A percentile compares a stretch with the other conserved stretches of the same genome.
Conservation (phyloP, 2,888 invertebrate species). For the Netelia fuscicornis region DNA sequence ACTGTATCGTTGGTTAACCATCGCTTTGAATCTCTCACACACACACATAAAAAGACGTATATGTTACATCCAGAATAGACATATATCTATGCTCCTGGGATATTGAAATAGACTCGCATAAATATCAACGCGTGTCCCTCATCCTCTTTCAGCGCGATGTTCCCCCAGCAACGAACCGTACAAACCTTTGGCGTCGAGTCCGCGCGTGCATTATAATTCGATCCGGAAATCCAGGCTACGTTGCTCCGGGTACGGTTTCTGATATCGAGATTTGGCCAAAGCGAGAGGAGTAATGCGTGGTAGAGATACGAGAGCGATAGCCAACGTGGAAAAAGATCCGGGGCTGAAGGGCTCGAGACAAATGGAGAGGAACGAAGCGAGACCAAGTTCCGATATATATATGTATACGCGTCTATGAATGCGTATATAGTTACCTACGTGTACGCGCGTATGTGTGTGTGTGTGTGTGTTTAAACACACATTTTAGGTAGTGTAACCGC, state of each 20-base stretch:
- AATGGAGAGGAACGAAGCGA: slow-evolving; percentile 21
- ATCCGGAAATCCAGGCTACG: slow-evolving; percentile 25
- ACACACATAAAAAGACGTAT: neutral
- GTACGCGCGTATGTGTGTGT: slow-evolving; percentile 62
- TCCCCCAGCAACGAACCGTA: slow-evolving; percentile 2
- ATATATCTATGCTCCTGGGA: slow-evolving; percentile 16
- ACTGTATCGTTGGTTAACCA: slow-evolving; percentile 33
- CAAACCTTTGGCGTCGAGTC: slow-evolving; percentile 7
- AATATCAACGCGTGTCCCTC: slow-evolving; percentile 36
- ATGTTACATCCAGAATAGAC: neutral
- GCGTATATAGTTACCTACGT: neutral
- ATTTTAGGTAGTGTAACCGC: slow-evolving; percentile 82
- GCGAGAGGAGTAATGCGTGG: neutral
- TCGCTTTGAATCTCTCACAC: neutral
- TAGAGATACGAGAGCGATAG: neutral
- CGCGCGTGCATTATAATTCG: slow-evolving; percentile 5
- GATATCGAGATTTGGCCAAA: slow-evolving; percentile 1
- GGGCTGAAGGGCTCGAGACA: neutral
- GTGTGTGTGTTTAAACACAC: slow-evolving; percentile 79
- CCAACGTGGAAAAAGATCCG: slow-evolving; percentile 13
- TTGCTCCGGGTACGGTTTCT: neutral
- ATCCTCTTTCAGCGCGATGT: slow-evolving; percentile 29
- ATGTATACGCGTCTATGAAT: neutral
- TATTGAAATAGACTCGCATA: slow-evolving; percentile 57
- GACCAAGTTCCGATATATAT: slow-evolving; percentile 11